Base-by-base conservation (phyloP, 2,888 invertebrate genomes). In the Carpatolechia fugitivella region DNA sequence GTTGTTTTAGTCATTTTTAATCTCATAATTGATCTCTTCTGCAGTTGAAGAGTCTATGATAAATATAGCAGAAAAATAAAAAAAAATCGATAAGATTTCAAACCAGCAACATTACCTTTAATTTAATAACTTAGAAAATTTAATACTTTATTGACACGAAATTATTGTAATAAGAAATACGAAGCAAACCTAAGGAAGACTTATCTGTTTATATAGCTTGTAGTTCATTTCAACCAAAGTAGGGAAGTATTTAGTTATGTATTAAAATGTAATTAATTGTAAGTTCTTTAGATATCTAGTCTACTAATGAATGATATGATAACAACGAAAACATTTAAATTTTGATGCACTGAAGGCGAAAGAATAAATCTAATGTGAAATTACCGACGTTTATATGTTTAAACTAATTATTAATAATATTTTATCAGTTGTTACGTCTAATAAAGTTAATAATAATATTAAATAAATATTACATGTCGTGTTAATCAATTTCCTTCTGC, bases 221-320 rank as follows among this genome's bases (percentile, higher is more conserved):
- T 38, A 50, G 38, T 13, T 52, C 51, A 60, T 48, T 55, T 60
- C 55, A 61, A 67, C 68, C 68, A 67, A 68, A 67, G 66, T 64
- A 66, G 64, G 52, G 24, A 24, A 24, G 24, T 60, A 60, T 52
- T 54, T 60, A 60, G 31, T 44, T 52, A 16, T 38, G n/a, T 16
- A 38, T 44, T 29, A 11, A 29, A 44, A 29, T 29, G 13, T 7
- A 29, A 29, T 54, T 60, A 60, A 13, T 40, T 49, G 13, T 46
- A 51, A 35, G 36, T 62, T 62, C 59, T 56, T 50, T 58, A 60
- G 58, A 58, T 57, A 36, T 66, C 67, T 69, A 69, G 68, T 69
- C 67, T 63, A 50, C 50, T 50, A 50, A 38, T 38, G 13, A 49
- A 48, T 24, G 24, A 24, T 24, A 24, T 33, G 33, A 11, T 11